Evolutionary conservation across 2,113 vertebrate species (phyloP).

Genomic region (Thalassoma bifasciatum): DNA sequence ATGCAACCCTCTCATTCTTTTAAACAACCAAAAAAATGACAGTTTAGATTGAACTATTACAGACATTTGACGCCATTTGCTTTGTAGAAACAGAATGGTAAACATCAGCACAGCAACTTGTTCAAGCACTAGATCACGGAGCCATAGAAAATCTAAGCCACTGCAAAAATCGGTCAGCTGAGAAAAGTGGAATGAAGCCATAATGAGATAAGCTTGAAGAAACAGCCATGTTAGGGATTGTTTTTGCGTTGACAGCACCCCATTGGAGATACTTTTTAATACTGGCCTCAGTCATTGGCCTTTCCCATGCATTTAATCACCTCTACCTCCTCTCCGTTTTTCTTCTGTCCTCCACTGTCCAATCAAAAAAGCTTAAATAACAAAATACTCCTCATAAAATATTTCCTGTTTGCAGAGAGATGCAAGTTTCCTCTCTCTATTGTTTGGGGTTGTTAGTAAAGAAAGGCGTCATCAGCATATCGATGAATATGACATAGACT

Average conservation of each 20-base stretch:
- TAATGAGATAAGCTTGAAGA: constrained; percentile 14
- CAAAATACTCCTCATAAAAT: too few species aligned
- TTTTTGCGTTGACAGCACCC: neutral
- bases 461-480: neutral
- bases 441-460: constrained; percentile 5
- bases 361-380: neutral
- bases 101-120: neutral
- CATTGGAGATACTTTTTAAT: too few species aligned
- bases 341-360: too few species aligned
- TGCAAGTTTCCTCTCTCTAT: neutral
- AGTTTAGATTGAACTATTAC: too few species aligned
- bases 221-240: neutral
- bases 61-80: neutral
- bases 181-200: neutral
- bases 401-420: neutral
- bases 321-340: too few species aligned
- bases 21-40: too few species aligned
- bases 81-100: neutral
- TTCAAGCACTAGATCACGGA: neutral
- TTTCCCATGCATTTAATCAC: too few species aligned
- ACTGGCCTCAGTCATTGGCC: too few species aligned
- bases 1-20: too few species aligned
- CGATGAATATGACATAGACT: neutral
- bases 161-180: neutral
- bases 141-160: neutral